phyloP scores from a whole-genome alignment of 37 sponge, comb jelly and placozoan genomes.

The Haliclona indistincta region DNA sequence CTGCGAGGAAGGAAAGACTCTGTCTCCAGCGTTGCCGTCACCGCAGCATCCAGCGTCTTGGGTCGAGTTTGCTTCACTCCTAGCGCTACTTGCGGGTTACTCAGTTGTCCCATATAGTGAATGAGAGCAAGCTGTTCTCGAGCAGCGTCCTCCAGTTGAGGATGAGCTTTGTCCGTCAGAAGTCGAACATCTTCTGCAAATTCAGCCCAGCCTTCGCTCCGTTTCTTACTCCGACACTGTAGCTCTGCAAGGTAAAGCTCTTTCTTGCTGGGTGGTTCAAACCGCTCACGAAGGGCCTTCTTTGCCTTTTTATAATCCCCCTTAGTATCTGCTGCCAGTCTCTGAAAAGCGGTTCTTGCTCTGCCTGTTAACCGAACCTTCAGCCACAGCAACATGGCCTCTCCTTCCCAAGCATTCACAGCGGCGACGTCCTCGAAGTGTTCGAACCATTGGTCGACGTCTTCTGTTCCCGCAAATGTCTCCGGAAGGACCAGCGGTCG shows the following conservation, averaged over 20 bases:
- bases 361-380: constrained; percentile 24
- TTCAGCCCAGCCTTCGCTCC: constrained; percentile 27
- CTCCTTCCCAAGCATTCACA: constrained; percentile 7
- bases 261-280: constrained; percentile 23
- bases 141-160: constrained; percentile 16
- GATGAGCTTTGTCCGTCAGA: constrained; percentile 30
- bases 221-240: neutral
- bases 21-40: constrained; percentile 21
- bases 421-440: constrained; percentile 16
- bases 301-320: neutral
- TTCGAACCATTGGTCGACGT: constrained; percentile 3
- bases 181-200: constrained; percentile 24
- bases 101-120: constrained; percentile 16
- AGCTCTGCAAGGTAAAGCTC: constrained; percentile 24
- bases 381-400: constrained; percentile 13
- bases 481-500: constrained; percentile 10
- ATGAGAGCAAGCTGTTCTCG: constrained; percentile 15
- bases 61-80: constrained; percentile 16
- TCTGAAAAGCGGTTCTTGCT: constrained; percentile 5
- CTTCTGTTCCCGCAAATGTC: neutral
- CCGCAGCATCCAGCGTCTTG: constrained; percentile 19
- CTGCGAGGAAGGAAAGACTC: constrained; percentile 35
- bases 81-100: constrained; percentile 19
- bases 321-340: neutral
- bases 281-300: constrained; percentile 15